These are phyloP conservation scores for Caenorhabditis angaria DNA, from an alignment of 2,888 invertebrate species.

Conservation along the genomic window DNA sequence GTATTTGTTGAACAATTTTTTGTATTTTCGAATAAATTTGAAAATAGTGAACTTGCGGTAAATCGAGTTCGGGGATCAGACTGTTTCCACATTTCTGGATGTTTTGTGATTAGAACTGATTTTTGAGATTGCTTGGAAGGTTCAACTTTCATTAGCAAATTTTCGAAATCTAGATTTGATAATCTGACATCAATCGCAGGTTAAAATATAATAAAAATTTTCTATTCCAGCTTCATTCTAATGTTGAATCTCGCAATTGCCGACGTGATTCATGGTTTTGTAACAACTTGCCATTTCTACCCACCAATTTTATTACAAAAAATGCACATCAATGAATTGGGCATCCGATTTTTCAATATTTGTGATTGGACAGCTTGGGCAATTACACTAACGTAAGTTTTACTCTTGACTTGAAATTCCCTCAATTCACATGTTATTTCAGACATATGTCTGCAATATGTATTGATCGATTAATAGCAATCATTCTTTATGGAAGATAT, in stretches of 20 bases:
- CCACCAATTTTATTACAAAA: slow-evolving; percentile 66
- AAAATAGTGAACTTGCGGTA: no score
- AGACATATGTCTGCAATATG: slow-evolving; percentile 72
- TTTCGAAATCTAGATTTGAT: no score
- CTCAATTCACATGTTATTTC: no score
- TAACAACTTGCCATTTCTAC: slow-evolving; percentile 70
- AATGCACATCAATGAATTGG: slow-evolving; percentile 59
- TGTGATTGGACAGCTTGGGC: slow-evolving; percentile 73
- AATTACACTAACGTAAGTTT: slow-evolving; percentile 68
- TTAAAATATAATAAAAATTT: slow-evolving; percentile 10
- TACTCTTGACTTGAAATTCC: no score
- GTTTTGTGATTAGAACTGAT: no score
- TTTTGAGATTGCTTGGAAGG: no score
- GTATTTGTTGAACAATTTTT: no score
- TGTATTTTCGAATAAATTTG: no score
- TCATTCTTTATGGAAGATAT: slow-evolving; percentile 67
- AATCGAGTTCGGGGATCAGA: no score
- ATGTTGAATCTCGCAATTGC: slow-evolving; percentile 70
- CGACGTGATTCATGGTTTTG: slow-evolving; percentile 70
- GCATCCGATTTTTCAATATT: slow-evolving; percentile 67
- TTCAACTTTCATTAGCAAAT: no score
- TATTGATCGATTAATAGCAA: slow-evolving; percentile 70
- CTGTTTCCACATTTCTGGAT: no score
- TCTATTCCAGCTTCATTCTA: slow-evolving; percentile 61
- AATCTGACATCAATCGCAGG: no score